Evolutionary conservation across 2,113 vertebrate species (phyloP).

Genomic region (Oreochromis niloticus): DNA sequence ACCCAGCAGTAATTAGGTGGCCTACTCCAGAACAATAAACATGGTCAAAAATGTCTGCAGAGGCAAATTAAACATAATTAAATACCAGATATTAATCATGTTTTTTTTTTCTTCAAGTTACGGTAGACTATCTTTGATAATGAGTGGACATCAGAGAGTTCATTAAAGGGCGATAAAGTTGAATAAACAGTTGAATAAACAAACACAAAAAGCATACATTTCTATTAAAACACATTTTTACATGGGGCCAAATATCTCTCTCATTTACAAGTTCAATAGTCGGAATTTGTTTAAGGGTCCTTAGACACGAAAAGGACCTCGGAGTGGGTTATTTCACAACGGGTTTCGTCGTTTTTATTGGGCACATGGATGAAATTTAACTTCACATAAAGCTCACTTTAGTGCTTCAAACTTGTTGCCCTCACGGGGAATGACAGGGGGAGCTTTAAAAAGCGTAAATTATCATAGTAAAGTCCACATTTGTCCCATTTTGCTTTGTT

Average conservation of each 20-base stretch:
- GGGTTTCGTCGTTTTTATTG: background rate
- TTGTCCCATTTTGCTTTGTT: constrained; percentile 44
- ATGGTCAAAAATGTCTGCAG: background rate
- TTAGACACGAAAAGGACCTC: background rate
- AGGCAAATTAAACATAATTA: background rate
- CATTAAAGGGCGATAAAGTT: background rate
- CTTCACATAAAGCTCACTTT: background rate
- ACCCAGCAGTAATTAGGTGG: background rate
- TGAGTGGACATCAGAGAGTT: background rate
- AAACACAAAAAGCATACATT: background rate
- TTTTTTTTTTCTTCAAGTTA: background rate
- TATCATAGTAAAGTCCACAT: background rate
- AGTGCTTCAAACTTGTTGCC: background rate
- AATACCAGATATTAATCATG: background rate
- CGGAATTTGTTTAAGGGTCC: background rate
- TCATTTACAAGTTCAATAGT: background rate
- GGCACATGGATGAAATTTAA: background rate
- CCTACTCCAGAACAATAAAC: background rate
- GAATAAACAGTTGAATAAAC: background rate
- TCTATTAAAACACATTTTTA: background rate
- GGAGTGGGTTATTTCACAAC: background rate
- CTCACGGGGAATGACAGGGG: background rate
- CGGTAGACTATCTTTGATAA: background rate
- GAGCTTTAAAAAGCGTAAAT: background rate
- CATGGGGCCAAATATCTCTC: background rate